phyloP scores from a whole-genome alignment of 2,888 invertebrate species.

The Microplitis deprimator region DNA sequence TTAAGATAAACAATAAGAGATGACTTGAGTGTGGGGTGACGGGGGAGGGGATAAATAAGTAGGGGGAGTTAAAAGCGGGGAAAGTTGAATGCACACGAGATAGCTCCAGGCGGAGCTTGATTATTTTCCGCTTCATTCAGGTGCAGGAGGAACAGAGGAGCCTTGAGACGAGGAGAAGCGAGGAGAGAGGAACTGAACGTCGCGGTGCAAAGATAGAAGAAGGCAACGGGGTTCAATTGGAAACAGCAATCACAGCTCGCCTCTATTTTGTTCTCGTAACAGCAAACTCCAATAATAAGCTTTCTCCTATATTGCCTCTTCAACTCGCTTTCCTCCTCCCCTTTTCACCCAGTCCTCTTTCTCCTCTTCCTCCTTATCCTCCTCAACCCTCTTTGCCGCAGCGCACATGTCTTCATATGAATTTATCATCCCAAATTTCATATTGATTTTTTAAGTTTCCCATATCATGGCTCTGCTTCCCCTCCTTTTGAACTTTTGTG shows the following conservation, averaged over 20 bases:
- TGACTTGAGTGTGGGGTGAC: too few relatives aligned
- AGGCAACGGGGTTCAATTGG: conserved; percentile 68
- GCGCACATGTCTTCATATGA: conserved; percentile 5
- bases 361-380: conserved; percentile 25
- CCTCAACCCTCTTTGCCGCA: conserved; percentile 7
- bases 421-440: conserved; percentile 3
- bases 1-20: too few relatives aligned
- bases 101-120: conserved; percentile 70
- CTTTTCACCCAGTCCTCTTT: conserved; percentile 20
- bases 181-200: neutral
- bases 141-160: conserved; percentile 56
- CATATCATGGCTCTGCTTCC: conserved; percentile 24
- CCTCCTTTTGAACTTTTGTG: neutral
- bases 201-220: neutral
- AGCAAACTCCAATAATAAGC: conserved; percentile 72
- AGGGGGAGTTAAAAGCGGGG: conserved; percentile 52
- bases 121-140: conserved; percentile 71
- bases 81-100: conserved; percentile 51
- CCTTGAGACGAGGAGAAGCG: conserved; percentile 53
- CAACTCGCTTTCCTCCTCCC: conserved; percentile 51
- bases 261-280: conserved; percentile 69
- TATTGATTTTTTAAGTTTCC: neutral
- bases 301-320: conserved; percentile 72
- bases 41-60: neutral
- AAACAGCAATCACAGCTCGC: conserved; percentile 72